Evolutionary conservation across 2,797 vertebrate genomes (phyloP), one percentile per base, ranked within the genome.

Genomic region (Trachurus trachurus): DNA sequence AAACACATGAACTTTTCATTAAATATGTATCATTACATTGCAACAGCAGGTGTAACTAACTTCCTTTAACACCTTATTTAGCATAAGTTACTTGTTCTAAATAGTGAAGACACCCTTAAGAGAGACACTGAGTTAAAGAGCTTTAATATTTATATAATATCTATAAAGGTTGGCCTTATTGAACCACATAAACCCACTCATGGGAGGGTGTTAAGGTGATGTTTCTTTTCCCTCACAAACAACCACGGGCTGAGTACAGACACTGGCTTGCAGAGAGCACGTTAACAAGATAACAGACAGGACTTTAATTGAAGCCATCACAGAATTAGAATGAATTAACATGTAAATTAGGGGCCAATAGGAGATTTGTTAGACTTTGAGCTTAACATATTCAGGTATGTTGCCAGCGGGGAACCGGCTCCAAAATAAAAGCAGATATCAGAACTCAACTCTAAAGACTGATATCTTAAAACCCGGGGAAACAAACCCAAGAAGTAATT

Each of bases 261-360:
- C 21, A 2, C 40, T 19, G 31, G 21, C 31, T 63, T 52, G 26
- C 19, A 65, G 50, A 68, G 39, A 66, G 34, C 3, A 52, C 17
- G 74, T 66, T 67, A 69, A 56, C 65, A 31, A 62, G 60, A 63
- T 22, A 72, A 22, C 47, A 65, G 54, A 34, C 50, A 64, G 9
- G 66, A 26, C 31, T 67, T 69, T 64, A 2, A 77, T 80, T 81
- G 44, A 54, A 73, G 64, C 50, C 40, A 68, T 60, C 66, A 62
- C 15, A 66, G 52, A 71, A 72, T 78, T 74, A 66, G 45, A 42
- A 81, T 78, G 19, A 58, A 74, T 74, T 65, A 50, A 60, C 52
- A 58, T 44, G 22, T 56, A 15, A 53, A 63, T 42, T 70, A 31
- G 19, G 37, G n/a, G 66, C 58, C 40, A 61, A 39, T 52, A 31